These are phyloP conservation scores for Dolomedes plantarius DNA, from an alignment of 2,888 invertebrate genomes.

Conservation along the genomic window DNA sequence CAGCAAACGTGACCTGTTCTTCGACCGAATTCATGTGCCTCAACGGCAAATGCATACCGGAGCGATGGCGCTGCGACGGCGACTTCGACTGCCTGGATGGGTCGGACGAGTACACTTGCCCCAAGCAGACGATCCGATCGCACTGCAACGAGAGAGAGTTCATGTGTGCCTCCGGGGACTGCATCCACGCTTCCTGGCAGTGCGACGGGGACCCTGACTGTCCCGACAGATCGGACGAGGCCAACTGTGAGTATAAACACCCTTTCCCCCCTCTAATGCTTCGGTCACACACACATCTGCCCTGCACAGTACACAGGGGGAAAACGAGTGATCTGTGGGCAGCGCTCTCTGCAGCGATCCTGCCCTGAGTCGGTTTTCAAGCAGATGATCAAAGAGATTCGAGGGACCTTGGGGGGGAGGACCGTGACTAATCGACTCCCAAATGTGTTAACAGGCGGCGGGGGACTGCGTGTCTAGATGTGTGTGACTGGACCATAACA, in stretches of 20 bases:
- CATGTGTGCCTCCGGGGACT: slow-evolving; percentile 63
- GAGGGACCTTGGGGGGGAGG: too few species aligned
- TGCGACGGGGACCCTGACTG: slow-evolving; percentile 75
- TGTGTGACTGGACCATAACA: too few species aligned
- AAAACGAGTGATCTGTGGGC: too few species aligned
- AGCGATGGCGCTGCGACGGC: slow-evolving; percentile 75
- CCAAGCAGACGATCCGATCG: slow-evolving; percentile 11
- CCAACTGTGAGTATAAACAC: slow-evolving; percentile 53
- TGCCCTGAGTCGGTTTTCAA: too few species aligned
- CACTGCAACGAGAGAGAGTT: slow-evolving; percentile 64
- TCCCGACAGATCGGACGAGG: slow-evolving; percentile 77
- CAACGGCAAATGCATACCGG: slow-evolving; percentile 77
- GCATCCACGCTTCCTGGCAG: slow-evolving; percentile 57
- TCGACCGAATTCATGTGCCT: slow-evolving; percentile 81
- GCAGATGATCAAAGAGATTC: too few species aligned
- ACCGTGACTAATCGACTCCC: too few species aligned
- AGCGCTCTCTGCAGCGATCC: too few species aligned
- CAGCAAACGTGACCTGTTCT: slow-evolving; percentile 68
- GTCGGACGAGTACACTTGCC: slow-evolving; percentile 73
- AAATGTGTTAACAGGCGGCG: too few species aligned
- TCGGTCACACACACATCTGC: too few species aligned
- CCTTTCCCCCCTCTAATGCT: background rate
- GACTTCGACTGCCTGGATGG: slow-evolving; percentile 79
- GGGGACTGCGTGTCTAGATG: too few species aligned
- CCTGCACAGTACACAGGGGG: too few species aligned